Base-by-base conservation (phyloP, 2,797 vertebrate genomes). In the Chaunax sp. region DNA sequence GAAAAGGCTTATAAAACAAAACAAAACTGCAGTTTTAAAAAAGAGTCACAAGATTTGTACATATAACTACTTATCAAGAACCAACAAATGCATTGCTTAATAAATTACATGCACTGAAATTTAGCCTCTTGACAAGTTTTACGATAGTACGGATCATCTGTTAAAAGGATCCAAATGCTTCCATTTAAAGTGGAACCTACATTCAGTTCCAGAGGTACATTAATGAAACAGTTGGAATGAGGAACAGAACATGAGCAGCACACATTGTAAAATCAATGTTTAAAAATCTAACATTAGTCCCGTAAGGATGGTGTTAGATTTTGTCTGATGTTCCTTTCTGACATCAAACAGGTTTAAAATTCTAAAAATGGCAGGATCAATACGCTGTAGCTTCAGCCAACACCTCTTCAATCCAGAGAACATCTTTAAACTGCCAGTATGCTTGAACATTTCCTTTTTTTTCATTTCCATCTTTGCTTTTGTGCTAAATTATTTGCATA, bases 51-150 rank as follows among this genome's bases (percentile, higher is more conserved):
- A 49, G 16, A 50, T 44, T 0, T 62, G 0, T 22, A 41, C 18
- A 51, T 51, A 51, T 55, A 60, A 64, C 20, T 43, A 53, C 43
- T 65, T 43, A 54, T 53, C n/a, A 61, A 33, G 19, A 69, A 38
- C 23, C 14, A 64, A 59, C 28, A 1, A 61, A 46, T 18, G 35
- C 55, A 49, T 26, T 22, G 69, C 19, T 43, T 37, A 67, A 60
- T 61, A 30, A 54, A 63, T 40, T 23, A 47, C 41, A 65, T n/a
- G n/a, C n/a, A n/a, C n/a, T n/a, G n/a, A n/a, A n/a, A n/a, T n/a
- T n/a, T n/a, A n/a, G n/a, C n/a, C n/a, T n/a, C n/a, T n/a, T n/a
- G n/a, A n/a, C n/a, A n/a, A n/a, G n/a, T n/a, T n/a, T n/a, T n/a
- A n/a, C n/a, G n/a, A n/a, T n/a, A n/a, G n/a, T n/a, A n/a, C n/a